Conservation (phyloP, 2,888 invertebrate species). For the Scotopteryx bipunctaria region DNA sequence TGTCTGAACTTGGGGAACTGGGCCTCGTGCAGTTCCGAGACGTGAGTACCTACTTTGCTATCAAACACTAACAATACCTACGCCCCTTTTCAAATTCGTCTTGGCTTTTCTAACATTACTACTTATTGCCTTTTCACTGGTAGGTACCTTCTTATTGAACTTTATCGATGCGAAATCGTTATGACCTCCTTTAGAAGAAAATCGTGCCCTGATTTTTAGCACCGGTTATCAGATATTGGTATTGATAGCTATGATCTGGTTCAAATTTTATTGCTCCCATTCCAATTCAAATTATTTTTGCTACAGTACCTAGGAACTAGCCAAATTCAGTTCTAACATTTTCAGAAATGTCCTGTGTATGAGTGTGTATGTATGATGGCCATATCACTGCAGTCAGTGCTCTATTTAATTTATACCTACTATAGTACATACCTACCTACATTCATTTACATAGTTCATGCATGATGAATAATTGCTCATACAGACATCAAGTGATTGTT, state of each 20-base stretch:
- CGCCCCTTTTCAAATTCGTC: conserved; percentile 34
- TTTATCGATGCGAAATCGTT: conserved; percentile 38
- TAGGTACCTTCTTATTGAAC: not conserved
- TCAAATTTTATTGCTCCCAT: too few species aligned
- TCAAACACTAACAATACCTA: conserved; percentile 36
- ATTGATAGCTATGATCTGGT: conserved; percentile 32
- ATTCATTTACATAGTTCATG: too few species aligned
- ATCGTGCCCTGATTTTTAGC: conserved; percentile 42
- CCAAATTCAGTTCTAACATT: too few species aligned
- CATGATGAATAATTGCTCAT: conserved; percentile 1
- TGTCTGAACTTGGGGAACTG: conserved; percentile 98
- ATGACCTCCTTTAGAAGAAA: conserved; percentile 57
- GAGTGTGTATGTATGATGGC: too few species aligned
- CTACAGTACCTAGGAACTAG: too few species aligned
- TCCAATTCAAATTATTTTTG: too few species aligned
- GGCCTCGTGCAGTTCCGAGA: conserved; percentile 99
- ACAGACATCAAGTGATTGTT: not conserved
- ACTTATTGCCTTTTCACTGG: too few species aligned
- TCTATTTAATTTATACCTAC: too few species aligned
- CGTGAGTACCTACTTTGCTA: conserved; percentile 83
- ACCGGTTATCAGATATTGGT: conserved; percentile 36
- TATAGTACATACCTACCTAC: too few species aligned
- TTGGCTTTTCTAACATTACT: too few species aligned
- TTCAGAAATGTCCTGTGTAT: too few species aligned
- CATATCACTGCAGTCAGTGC: too few species aligned